Conservation (phyloP, 35 echinoderm and acorn worm genomes). For the Hemicentrotus pulcherrimus region DNA sequence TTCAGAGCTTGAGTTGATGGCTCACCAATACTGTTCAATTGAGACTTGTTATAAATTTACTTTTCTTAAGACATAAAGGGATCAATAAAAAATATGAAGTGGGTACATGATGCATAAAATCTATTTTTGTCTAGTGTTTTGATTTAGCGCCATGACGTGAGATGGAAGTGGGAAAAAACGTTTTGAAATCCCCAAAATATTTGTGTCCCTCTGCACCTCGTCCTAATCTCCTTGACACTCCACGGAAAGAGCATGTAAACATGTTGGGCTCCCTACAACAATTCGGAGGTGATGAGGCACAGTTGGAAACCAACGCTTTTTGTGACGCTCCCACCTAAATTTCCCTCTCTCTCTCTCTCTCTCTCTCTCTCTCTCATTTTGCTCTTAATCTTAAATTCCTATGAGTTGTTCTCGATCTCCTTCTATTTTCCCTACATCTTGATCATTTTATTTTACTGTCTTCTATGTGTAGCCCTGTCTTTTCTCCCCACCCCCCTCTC, state of each 20-base stretch:
- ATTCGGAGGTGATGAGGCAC: neutral
- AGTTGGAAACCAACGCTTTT: neutral
- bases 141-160: neutral
- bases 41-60: too few species aligned
- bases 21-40: too few species aligned
- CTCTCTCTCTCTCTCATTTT: neutral
- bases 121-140: neutral
- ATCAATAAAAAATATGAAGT: too few species aligned
- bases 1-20: too few species aligned
- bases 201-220: neutral
- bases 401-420: too few species aligned
- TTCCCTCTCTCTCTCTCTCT: neutral
- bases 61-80: too few species aligned
- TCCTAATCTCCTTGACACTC: constrained; percentile 16
- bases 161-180: neutral
- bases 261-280: neutral
- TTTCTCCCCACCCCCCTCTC: neutral
- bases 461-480: neutral
- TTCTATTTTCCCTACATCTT: too few species aligned
- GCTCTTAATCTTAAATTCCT: too few species aligned
- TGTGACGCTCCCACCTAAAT: neutral
- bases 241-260: neutral
- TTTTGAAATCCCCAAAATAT: neutral
- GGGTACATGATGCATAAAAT: too few species aligned
- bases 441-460: too few species aligned